Conservation (phyloP, 2,113 vertebrate genomes). For the Sander vitreus region DNA sequence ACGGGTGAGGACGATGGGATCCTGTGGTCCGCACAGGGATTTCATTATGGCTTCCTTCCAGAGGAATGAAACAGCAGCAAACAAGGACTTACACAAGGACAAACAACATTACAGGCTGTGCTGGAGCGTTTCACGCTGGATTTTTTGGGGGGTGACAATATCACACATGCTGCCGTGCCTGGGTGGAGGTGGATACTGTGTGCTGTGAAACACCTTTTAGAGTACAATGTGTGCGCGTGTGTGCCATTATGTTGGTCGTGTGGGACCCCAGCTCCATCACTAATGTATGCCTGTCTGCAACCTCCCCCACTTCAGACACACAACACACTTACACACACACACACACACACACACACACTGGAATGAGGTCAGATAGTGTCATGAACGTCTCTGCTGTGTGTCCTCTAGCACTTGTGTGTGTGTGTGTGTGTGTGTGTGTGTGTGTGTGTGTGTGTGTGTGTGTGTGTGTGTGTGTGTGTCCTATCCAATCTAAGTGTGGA, state of each 20-base stretch:
- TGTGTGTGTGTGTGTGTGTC: conserved; percentile 6
- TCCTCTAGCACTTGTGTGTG: conserved; percentile 54
- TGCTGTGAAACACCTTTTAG: conserved; percentile 12
- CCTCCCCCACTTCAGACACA: conserved; percentile 51
- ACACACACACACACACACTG: conserved; percentile 29
- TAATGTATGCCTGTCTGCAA: conserved; percentile 73
- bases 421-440: background rate
- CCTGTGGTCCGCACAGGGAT: conserved; percentile 43
- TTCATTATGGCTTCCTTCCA: conserved; percentile 68
- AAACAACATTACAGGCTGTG: conserved; percentile 38
- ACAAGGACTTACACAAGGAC: conserved; percentile 54
- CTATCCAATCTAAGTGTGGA: conserved; percentile 14
- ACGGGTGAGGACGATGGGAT: conserved; percentile 49
- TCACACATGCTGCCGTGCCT: conserved; percentile 7
- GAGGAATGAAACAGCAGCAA: conserved; percentile 40
- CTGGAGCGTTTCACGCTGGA: conserved; percentile 37
- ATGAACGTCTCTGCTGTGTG: conserved; percentile 56
- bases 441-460: conserved; percentile 18
- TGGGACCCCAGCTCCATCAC: conserved; percentile 59
- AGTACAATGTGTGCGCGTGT: conserved; percentile 10
- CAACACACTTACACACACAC: conserved; percentile 19
- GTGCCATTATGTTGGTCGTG: conserved; percentile 3
- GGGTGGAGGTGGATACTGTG: conserved; percentile 8
- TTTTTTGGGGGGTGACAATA: conserved; percentile 45
- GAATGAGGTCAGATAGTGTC: conserved; percentile 75